These are phyloP conservation scores for Dicrostonyx torquatus DNA, from an alignment of 2,797 vertebrate genomes.

Conservation along the genomic window DNA sequence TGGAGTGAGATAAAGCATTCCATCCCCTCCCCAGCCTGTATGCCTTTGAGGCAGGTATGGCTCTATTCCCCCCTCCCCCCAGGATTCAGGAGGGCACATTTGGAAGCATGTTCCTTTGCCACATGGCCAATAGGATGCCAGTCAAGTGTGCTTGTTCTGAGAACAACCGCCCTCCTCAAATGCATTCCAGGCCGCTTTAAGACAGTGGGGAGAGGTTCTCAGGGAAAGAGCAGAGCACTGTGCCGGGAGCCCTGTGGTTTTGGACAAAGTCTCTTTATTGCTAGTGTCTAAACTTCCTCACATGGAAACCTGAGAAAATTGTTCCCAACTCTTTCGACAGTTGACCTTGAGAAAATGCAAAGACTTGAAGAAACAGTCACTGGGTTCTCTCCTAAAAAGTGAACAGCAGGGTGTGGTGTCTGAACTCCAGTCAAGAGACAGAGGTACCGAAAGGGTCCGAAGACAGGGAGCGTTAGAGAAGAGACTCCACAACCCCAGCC, in stretches of 20 bases:
- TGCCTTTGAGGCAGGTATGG: background rate
- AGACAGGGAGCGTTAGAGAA: background rate
- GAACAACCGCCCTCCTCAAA: background rate
- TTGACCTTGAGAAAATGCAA: background rate
- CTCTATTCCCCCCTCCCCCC: background rate
- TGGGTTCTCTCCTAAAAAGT: background rate
- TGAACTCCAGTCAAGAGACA: background rate
- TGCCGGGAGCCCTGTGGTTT: background rate
- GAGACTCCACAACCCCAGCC: background rate
- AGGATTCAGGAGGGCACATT: background rate
- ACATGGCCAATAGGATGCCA: background rate
- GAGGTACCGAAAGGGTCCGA: background rate
- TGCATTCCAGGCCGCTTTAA: background rate
- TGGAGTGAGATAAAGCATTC: too few species aligned
- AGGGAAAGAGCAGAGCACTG: background rate
- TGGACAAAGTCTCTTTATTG: accelerated
- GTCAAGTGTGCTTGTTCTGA: background rate
- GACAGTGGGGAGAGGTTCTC: too few species aligned
- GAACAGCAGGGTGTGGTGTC: background rate
- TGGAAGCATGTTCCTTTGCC: background rate
- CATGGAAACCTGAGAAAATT: background rate
- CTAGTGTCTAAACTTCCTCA: background rate
- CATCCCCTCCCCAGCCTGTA: background rate
- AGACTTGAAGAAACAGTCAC: background rate
- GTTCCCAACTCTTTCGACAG: background rate